Percentiles rank a stretch among this genome's conserved stretches.
Conservation (phyloP, 2,888 invertebrate genomes). For the Arenicola marina region DNA sequence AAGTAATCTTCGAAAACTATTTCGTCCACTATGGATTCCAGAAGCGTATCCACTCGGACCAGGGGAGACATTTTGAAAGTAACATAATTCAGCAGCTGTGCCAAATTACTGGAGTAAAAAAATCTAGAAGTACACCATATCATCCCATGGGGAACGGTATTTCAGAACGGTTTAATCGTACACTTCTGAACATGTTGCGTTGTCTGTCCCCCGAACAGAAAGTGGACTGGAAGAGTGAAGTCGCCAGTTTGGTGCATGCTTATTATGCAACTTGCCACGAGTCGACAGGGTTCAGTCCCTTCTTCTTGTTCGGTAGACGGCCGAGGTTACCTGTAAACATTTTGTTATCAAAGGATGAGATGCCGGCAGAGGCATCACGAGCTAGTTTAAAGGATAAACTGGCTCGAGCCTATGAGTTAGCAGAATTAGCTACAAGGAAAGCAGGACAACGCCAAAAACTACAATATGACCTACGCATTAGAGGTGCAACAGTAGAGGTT, state of each 20-base stretch:
- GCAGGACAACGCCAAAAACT: too few species aligned
- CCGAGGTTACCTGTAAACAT: too few species aligned
- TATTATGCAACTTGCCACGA: not conserved
- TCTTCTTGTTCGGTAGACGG: too few species aligned
- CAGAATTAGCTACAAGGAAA: too few species aligned
- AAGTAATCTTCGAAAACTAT: too few species aligned
- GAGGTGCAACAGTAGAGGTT: too few species aligned
- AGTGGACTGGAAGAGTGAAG: not conserved
- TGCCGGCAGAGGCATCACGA: too few species aligned
- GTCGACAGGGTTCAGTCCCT: not conserved
- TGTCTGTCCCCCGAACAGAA: not conserved
- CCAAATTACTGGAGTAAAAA: not conserved
- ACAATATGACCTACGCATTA: too few species aligned
- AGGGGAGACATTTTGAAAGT: not conserved
- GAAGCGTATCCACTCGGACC: not conserved
- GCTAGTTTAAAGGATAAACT: too few species aligned
- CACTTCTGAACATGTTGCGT: not conserved
- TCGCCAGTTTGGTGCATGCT: not conserved
- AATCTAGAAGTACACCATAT: not conserved
- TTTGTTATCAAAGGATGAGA: too few species aligned
- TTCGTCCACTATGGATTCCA: not conserved
- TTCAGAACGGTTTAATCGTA: not conserved
- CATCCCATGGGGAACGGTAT: slow-evolving; percentile 3
- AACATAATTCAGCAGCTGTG: not conserved
- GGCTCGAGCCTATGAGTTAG: too few species aligned